Evolutionary conservation across 2,113 vertebrate species (phyloP), one percentile per base, ranked within the genome.

Genomic region (Oreochromis aureus): DNA sequence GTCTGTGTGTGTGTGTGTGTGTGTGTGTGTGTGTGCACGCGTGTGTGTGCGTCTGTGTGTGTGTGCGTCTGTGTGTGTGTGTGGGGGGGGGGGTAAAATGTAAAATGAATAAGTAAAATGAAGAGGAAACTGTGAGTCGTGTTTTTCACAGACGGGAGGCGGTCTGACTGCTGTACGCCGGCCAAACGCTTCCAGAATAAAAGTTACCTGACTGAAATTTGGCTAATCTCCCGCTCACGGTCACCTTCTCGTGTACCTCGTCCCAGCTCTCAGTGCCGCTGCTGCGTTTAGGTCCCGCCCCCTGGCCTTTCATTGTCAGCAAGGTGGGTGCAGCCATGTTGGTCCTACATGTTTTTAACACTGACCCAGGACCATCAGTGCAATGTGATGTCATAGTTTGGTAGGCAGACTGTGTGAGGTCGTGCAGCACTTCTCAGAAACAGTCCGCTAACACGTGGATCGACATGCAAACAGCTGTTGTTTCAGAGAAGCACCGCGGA

Each of bases 191-290:
- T 66, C 18, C 34, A 66, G 18, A 2, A 39, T 39, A n/a, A 66
- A 66, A 18, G 32, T 66, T n/a, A 66, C 10, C 24, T 5, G 34
- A 66, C 6, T 66, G 34, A 39, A 39, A 13, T 0, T 39, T 39
- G 61, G 19, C 61, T n/a, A 12, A 66, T 2, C 61, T 0, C 4
- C 6, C 1, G 1, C 19, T 66, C 6, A 66, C 19, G 6, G 18
- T 66, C 61, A 66, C 61, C 61, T 39, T 39, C 18, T 39, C 18
- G 2, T 39, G 19, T 6, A 39, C 61, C 61, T 39, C 6, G 6
- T 18, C 18, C 18, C 32, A n/a, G 22, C 24, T 22, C 11, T 56
- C 22, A 56, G 54, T n/a, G 2, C 54, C 10, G n/a, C 54, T 24
- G 22, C 55, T 27, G 22, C 3, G 6, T 15, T 58, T 15, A 58